A percentile compares a stretch with the other conserved stretches of the same genome.
Evolutionary conservation across 2,888 invertebrate genomes (phyloP).

Genomic region (Toxonevra muliebris): DNA sequence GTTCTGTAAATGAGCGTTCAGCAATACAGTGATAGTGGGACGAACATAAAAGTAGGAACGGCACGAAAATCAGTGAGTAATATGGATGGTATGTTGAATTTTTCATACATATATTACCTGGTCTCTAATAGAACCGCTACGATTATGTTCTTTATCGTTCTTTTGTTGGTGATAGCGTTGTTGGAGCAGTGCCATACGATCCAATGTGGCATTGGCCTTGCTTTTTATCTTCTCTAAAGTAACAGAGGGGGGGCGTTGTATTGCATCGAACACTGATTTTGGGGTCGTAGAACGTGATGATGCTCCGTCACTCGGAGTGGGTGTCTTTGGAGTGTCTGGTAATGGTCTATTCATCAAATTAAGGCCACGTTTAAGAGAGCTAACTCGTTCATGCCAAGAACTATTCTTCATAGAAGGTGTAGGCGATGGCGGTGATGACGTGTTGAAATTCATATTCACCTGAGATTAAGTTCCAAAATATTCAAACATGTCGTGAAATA

Average conservation of each 20-base stretch:
- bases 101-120: slow-evolving; percentile 43
- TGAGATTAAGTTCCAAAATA: slow-evolving; percentile 44
- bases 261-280: slow-evolving; percentile 62
- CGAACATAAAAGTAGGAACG: not conserved
- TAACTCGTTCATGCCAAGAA: slow-evolving; percentile 52
- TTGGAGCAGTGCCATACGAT: slow-evolving; percentile 66
- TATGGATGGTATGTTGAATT: not conserved
- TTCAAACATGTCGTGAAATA: slow-evolving; percentile 26
- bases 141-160: slow-evolving; percentile 36
- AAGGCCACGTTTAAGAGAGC: slow-evolving; percentile 47
- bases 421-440: slow-evolving; percentile 53
- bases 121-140: slow-evolving; percentile 47
- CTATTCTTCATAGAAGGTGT: slow-evolving; percentile 53
- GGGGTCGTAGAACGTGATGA: slow-evolving; percentile 62
- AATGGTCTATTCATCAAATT: slow-evolving; percentile 65
- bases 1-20: slow-evolving; percentile 35
- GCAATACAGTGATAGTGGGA: slow-evolving; percentile 3
- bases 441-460: slow-evolving; percentile 36
- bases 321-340: slow-evolving; percentile 67
- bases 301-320: slow-evolving; percentile 53
- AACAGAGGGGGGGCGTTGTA: slow-evolving; percentile 63
- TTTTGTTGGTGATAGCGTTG: slow-evolving; percentile 71
- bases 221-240: slow-evolving; percentile 64
- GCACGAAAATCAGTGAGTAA: slow-evolving; percentile 11
- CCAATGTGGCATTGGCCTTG: slow-evolving; percentile 63